phyloP scores from a whole-genome alignment of 2,888 invertebrate species.

The Thecophora atra region DNA sequence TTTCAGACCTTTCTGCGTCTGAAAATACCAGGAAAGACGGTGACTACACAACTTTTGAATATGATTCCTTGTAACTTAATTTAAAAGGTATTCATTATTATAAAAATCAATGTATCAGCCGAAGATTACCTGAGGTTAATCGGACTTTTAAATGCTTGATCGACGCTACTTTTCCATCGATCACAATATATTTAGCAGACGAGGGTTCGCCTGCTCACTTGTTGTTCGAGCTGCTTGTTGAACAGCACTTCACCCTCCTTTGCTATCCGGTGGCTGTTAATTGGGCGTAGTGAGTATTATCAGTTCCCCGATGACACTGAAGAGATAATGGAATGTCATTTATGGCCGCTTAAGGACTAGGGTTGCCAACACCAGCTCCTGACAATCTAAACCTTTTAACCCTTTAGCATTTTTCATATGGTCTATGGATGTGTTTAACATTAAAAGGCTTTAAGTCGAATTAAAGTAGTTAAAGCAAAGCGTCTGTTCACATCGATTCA shows the following conservation, averaged over 20 bases:
- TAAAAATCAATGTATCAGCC: no score
- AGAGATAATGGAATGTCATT: conserved; percentile 31
- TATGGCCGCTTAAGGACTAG: conserved; percentile 12
- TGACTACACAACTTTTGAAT: neutral
- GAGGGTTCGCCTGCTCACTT: conserved; percentile 7
- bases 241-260: neutral
- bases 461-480: conserved; percentile 34
- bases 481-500: neutral
- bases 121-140: neutral
- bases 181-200: neutral
- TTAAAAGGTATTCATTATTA: no score
- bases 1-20: no score
- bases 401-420: conserved; percentile 5
- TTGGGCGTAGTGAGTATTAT: conserved; percentile 33
- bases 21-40: neutral
- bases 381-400: neutral
- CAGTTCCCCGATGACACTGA: conserved; percentile 28
- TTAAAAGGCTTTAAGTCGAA: conserved; percentile 30
- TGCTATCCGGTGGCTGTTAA: conserved; percentile 14
- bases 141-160: neutral
- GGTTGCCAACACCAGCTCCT: conserved; percentile 1
- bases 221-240: neutral
- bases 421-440: conserved; percentile 9
- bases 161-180: neutral
- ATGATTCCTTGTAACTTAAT: neutral